Evolutionary conservation across 2,797 vertebrate species (phyloP).

Genomic region (Spondyliosoma cantharus): DNA sequence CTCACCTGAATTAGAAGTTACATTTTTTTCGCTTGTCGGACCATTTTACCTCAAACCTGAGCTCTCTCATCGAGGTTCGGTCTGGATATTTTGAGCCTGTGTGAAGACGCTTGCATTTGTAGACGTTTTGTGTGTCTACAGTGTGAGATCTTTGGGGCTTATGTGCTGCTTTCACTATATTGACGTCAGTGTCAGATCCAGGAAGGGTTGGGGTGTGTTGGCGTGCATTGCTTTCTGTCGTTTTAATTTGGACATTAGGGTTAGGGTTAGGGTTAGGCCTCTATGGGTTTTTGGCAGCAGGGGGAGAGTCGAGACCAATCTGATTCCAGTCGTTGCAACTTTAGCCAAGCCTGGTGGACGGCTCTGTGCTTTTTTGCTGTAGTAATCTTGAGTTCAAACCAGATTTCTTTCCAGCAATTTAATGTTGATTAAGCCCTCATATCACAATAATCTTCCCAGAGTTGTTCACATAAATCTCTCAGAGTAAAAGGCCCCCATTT

Average conservation of each 20-base stretch:
- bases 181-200: not conserved
- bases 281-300: slow-evolving; percentile 25
- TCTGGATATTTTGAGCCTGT: not conserved
- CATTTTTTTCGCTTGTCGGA: slow-evolving; percentile 5
- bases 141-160: not conserved
- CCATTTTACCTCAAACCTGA: not conserved
- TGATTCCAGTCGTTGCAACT: slow-evolving; percentile 6
- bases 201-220: not conserved
- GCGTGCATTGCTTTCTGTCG: not conserved
- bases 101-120: not conserved
- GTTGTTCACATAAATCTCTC: not conserved
- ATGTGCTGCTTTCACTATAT: not conserved
- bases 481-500: not conserved
- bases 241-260: not conserved
- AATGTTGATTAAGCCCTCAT: not conserved
- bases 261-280: too few relatives aligned
- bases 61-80: not conserved
- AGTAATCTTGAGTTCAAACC: slow-evolving; percentile 20
- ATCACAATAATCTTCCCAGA: not conserved
- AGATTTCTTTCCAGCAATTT: slow-evolving; percentile 5
- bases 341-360: slow-evolving; percentile 17
- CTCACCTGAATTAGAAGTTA: slow-evolving; percentile 23
- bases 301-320: slow-evolving; percentile 21
- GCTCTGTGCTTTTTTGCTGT: slow-evolving; percentile 5
- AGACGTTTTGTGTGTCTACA: not conserved